Base-by-base conservation (phyloP, 2,888 invertebrate genomes). In the Ditula angustiorana region DNA sequence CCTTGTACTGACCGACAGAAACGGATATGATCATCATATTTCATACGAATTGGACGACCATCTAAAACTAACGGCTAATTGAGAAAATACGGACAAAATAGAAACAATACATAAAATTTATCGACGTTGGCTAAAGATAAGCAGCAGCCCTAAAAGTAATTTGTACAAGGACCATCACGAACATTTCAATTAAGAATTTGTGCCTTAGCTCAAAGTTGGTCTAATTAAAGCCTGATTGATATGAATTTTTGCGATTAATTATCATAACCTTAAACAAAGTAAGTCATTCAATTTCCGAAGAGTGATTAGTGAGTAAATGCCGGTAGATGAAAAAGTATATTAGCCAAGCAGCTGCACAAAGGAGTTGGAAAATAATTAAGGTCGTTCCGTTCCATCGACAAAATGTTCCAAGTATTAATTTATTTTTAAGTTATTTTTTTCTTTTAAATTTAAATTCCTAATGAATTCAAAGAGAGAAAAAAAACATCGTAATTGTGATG, bases 111-210 rank as follows among this genome's bases (percentile, higher is more conserved):
- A 37, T n/a, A 16, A 56, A 66, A 62, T 66, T 62, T 62, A 57
- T 66, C 62, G 61, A 61, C 52, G 57, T 63, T 55, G 55, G 35
- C 37, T 47, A 52, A 50, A 63, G 58, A 63, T 55, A 67, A 50
- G 63, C 72, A 76, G 61, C 72, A 76, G 28, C 71, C 69, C 73
- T 68, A 71, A 53, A 69, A 76, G 67, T 69, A 77, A 77, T 78
- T 77, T 74, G 72, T 76, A 73, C 61, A 28, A 35, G 52, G 23
- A 53, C 49, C 37, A 49, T 47, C 26, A 35, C 52, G 37, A 58
- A 59, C 26, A 59, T 59, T 59, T 53, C 53, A 59, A 64, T 64
- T 59, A 59, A 69, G 68, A 50, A 41, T 19, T 28, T 47, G 35
- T 33, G 37, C 24, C 35, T 10, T n/a, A 33, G 28, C 11, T 35